Base-by-base conservation (phyloP, 2,113 vertebrate species). In the Chelonoidis abingdonii region DNA sequence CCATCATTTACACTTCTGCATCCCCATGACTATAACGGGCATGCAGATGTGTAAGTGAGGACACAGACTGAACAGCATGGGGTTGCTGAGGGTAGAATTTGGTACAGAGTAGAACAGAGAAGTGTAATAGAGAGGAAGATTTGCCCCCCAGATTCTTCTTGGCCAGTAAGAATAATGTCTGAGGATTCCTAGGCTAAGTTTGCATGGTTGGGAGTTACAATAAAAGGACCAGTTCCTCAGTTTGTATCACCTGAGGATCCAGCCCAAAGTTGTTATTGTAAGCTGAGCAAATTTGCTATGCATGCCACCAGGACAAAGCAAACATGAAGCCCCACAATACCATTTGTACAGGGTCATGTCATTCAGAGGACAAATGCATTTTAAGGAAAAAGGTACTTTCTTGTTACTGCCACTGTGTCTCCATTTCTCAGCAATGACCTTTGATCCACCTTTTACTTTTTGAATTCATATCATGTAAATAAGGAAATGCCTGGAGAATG, bases 361-460 rank as follows among this genome's bases (percentile, higher is more conserved):
- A 52, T 41, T 79, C 84, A 65, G 88, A 80, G 52, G 1, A 53
- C 31, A 90, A 93, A 80, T 76, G 69, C 4, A 53, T 81, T 84
- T 93, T 82, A 62, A 88, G 59, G 76, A 92, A 90, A 80, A 79
- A 29, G 2, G 21, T 47, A 91, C 65, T 89, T 95, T 96, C 29
- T 19, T 69, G 65, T 69, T 95, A 92, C 95, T 95, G 81, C 86
- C 75, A 84, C 89, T 81, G 89, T 65, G 89, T 88, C 83, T 89
- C 44, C 84, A 85, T 75, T 97, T 89, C 94, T 91, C 96, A 97
- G 95, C 96, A 97, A 95, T 97, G 96, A 97, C 83, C 94, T 81
- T 57, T 88, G 94, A 97, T 96, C 96, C 87, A 95, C 94, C 92
- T 92, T 93, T 75, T 52, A 89, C 94, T 92, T 97, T 96, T 83